Evolutionary conservation across 1,140 invertebrate genomes (phyloP).

Genomic region (Onthophagus taurus): DNA sequence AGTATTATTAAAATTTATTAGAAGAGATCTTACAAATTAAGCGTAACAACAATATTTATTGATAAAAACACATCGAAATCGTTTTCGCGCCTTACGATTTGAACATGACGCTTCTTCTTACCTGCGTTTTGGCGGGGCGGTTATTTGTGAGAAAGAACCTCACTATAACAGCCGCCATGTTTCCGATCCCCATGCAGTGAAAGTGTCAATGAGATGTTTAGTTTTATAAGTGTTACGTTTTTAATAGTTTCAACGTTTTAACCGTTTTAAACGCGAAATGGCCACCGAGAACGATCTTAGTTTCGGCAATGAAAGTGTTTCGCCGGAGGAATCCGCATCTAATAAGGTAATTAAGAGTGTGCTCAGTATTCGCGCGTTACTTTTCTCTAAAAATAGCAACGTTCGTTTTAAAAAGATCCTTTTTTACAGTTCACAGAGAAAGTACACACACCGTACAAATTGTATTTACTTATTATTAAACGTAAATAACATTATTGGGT

Average conservation of each 20-base stretch:
- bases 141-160: constrained; percentile 10
- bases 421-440: constrained; percentile 7
- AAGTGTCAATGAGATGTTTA: constrained; percentile 13
- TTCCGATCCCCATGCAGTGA: constrained; percentile 16
- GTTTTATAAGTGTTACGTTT: constrained; percentile 12
- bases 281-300: constrained; percentile 7
- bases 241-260: neutral
- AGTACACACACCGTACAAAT: too few species aligned
- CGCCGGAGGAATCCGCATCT: constrained; percentile 3
- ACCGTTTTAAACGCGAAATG: constrained; percentile 10
- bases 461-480: too few species aligned
- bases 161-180: constrained; percentile 13
- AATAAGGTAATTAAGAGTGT: constrained; percentile 17
- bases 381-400: constrained; percentile 14
- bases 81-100: constrained; percentile 1
- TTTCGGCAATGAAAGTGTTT: constrained; percentile 4
- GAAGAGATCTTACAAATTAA: neutral
- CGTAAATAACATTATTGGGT: too few species aligned
- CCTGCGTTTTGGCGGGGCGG: constrained; percentile 4
- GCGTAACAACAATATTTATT: neutral
- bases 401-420: constrained; percentile 2
- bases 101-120: neutral
- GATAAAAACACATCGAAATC: neutral
- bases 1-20: neutral
- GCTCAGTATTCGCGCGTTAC: constrained; percentile 15